A percentile compares a stretch with the other conserved stretches of the same genome.
phyloP scores from a whole-genome alignment of 2,888 invertebrate species.

The Acleris cristana region DNA sequence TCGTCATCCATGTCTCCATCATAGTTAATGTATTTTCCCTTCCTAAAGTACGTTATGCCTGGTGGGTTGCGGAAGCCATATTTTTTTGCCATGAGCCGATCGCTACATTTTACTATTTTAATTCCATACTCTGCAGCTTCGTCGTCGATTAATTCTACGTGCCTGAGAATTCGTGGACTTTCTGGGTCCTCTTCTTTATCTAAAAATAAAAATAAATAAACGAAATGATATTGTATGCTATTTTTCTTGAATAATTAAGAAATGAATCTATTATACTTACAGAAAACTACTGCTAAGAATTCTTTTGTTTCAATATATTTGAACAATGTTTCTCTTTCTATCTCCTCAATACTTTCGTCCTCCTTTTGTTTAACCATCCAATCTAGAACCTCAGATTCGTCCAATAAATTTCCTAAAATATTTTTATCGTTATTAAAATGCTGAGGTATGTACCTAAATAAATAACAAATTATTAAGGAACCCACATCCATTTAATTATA shows the following conservation, averaged over 20 bases:
- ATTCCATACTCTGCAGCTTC: constrained; percentile 96
- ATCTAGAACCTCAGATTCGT: constrained; percentile 92
- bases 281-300: constrained; percentile 95
- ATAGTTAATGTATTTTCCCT: constrained; percentile 94
- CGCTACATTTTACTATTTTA: constrained; percentile 93
- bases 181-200: constrained; percentile 93
- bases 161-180: constrained; percentile 91
- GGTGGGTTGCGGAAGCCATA: constrained; percentile 95
- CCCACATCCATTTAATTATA: constrained; percentile 80
- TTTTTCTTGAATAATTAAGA: constrained; percentile 22
- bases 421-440: constrained; percentile 56
- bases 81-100: constrained; percentile 96
- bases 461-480: constrained; percentile 62
- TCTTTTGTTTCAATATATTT: constrained; percentile 95
- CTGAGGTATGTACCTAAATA: constrained; percentile 46
- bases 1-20: constrained; percentile 97
- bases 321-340: constrained; percentile 91
- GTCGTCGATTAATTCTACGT: constrained; percentile 95
- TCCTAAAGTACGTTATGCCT: constrained; percentile 95
- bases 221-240: background rate
- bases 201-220: constrained; percentile 54
- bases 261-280: constrained; percentile 85
- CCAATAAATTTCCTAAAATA: constrained; percentile 83
- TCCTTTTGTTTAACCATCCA: constrained; percentile 97
- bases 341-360: constrained; percentile 95